Evolutionary conservation across 2,797 vertebrate species (phyloP), one percentile per base, ranked within the genome.

Genomic region (Propithecus perrieri): DNA sequence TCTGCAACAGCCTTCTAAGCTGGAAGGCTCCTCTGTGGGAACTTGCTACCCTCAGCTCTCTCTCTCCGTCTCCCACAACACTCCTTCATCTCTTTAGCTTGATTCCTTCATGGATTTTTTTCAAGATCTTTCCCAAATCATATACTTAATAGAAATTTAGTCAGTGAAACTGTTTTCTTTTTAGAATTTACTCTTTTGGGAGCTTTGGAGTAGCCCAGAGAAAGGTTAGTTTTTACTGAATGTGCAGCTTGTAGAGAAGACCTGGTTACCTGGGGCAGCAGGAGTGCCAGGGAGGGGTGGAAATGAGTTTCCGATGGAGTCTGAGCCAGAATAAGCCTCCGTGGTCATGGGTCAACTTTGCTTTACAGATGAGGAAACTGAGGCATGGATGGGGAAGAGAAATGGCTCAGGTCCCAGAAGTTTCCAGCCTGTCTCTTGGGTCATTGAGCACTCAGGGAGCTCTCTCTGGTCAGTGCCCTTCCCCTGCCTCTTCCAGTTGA

Each of bases 51-150:
- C 9, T 63, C 38, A 1, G 35, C n/a, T 63, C 50, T 7, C 33
- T 7, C 33, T 22, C 46, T 6, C 50, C 46, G 9, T 4, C 33
- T 1, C 0, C 20, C 13, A 35, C 28, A 3, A 8, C 57, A n/a
- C 28, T 13, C 20, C 17, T 24, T 26, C 10, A 2, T 38, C 71
- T 76, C 57, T 10, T 53, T 46, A 50, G 22, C 53, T 43, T 71
- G 8, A 74, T 14, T 55, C 28, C 35, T 53, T 28, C n/a, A 2
- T 14, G 12, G 63, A 84, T 18, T 79, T 55, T 18, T 26, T 65
- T 26, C 14, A 61, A 79, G 35, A 11, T 50, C n/a, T 59, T 17
- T 46, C 72, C 48, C 9, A 35, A 85, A 63, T 33, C 28, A 15
- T 6, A 35, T 38, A 67, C 50, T 69, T 22, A 14, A 33, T 6